These are phyloP conservation scores for Perca schrenkii DNA, from an alignment of 2,113 vertebrate genomes.

Conservation along the genomic window DNA sequence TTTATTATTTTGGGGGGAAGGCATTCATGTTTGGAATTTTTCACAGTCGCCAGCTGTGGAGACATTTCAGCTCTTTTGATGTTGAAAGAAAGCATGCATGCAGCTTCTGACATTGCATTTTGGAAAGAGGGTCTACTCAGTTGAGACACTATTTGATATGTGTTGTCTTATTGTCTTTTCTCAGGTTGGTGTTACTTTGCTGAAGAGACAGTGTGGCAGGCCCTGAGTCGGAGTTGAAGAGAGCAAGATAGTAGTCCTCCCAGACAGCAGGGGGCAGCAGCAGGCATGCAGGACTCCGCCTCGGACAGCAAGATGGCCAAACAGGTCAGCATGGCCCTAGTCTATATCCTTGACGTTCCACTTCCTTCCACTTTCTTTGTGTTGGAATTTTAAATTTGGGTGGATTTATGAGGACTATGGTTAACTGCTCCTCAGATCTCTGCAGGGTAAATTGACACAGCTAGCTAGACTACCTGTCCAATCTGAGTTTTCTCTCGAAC, in stretches of 20 bases:
- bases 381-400: no score
- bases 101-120: background rate
- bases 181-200: constrained; percentile 82
- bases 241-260: constrained; percentile 83
- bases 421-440: no score
- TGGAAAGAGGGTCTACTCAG: background rate
- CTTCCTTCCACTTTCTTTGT: no score
- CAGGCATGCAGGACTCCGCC: constrained; percentile 80
- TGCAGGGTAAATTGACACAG: no score
- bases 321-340: constrained; percentile 79
- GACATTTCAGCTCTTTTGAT: constrained; percentile 5
- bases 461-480: no score
- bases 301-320: constrained; percentile 86
- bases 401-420: no score
- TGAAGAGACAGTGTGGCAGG: constrained; percentile 89
- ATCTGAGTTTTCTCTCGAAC: no score
- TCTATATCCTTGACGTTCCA: no score
- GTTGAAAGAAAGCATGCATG: background rate
- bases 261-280: constrained; percentile 79
- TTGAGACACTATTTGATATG: background rate
- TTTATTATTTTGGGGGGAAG: constrained; percentile 10
- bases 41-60: background rate
- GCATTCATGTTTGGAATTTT: background rate
- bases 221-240: constrained; percentile 85
- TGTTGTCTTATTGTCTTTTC: constrained; percentile 24